Evolutionary conservation across 2,797 vertebrate genomes (phyloP).

Genomic region (Myotis pilosus): DNA sequence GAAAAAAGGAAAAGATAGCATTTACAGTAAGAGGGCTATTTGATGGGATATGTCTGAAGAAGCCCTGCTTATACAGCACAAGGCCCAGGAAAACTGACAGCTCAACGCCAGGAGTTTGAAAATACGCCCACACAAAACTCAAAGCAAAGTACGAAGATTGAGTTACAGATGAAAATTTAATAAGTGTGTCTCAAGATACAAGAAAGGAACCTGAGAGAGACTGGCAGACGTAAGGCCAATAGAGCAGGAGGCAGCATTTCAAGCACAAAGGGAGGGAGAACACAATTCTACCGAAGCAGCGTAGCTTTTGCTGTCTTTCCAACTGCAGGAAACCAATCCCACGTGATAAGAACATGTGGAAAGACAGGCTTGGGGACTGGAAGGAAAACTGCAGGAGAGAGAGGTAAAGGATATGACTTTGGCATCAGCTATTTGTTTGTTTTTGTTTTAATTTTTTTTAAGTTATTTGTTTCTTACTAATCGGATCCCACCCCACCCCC

Average conservation of each 20-base stretch:
- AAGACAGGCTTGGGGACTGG: background rate
- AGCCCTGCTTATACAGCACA: background rate
- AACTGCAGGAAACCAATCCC: background rate
- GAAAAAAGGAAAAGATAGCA: background rate
- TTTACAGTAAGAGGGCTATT: background rate
- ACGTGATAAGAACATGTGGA: accelerated
- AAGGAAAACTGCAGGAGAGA: background rate
- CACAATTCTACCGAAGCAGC: background rate
- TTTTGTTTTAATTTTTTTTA: background rate
- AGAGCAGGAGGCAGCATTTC: background rate
- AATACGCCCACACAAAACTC: slow-evolving; percentile 4
- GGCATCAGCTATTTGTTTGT: background rate
- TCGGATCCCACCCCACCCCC: background rate
- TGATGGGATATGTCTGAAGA: background rate
- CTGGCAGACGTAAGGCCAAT: background rate
- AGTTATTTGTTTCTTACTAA: background rate
- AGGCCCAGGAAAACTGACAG: background rate
- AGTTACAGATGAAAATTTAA: slow-evolving; percentile 5
- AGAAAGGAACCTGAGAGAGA: background rate
- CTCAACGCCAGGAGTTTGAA: background rate
- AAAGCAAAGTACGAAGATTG: background rate
- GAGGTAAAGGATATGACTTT: background rate
- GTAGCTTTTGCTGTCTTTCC: background rate
- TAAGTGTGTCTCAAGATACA: background rate
- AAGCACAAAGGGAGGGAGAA: background rate